Evolutionary conservation across 2,888 invertebrate species (phyloP).

Genomic region (Coecobrya sp.): DNA sequence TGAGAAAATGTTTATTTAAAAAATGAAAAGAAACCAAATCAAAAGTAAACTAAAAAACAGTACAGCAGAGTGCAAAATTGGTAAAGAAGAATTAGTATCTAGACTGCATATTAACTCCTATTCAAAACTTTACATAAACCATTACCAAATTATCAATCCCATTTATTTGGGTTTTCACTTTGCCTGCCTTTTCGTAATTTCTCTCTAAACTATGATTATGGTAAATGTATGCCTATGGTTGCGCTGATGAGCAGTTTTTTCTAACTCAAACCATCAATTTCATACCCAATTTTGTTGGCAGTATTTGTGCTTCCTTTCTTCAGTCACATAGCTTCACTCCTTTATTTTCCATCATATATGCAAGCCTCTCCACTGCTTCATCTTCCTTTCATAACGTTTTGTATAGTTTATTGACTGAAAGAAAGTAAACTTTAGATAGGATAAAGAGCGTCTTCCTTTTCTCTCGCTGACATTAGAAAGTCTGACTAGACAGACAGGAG

Average conservation of each 20-base stretch:
- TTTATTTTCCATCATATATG: neutral
- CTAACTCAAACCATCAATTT: neutral
- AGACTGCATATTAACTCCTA: neutral
- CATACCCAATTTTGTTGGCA: neutral
- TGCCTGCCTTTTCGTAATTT: neutral
- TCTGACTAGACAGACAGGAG: constrained; percentile 21
- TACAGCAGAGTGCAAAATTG: neutral
- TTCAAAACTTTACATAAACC: neutral
- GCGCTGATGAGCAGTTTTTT: neutral
- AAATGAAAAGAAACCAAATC: neutral
- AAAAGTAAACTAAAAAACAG: neutral
- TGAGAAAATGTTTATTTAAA: neutral
- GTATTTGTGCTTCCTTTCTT: constrained; percentile 24
- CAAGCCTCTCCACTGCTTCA: neutral
- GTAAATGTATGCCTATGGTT: neutral
- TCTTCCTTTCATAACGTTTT: neutral
- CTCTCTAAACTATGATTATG: neutral
- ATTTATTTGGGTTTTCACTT: constrained; percentile 33
- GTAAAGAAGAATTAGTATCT: neutral
- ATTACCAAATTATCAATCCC: neutral
- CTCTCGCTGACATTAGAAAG: neutral
- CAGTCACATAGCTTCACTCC: neutral
- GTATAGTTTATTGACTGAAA: neutral
- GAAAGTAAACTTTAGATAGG: constrained; percentile 4
- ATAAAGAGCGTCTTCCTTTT: constrained; percentile 33